A percentile compares a stretch with the other conserved stretches of the same genome.
Conservation (phyloP, 2,888 invertebrate species). For the Pasiphila rectangulata region DNA sequence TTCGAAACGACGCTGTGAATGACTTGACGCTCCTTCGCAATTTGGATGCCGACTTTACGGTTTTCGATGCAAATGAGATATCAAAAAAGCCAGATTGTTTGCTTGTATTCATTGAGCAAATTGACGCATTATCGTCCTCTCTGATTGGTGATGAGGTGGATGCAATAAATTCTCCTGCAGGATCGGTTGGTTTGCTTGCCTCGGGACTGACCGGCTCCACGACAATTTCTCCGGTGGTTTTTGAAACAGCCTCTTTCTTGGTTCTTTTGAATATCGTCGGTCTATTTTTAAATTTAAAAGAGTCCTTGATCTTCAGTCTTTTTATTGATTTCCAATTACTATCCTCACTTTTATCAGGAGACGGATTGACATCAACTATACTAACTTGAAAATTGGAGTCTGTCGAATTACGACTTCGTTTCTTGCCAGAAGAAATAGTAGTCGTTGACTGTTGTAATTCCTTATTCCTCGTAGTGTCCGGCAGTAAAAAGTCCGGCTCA, state of each 20-base stretch:
- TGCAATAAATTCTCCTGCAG: conserved; percentile 67
- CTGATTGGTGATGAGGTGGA: conserved; percentile 74
- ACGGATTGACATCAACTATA: conserved; percentile 59
- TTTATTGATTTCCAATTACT: conserved; percentile 78
- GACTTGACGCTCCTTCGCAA: conserved; percentile 74
- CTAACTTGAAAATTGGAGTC: conserved; percentile 74
- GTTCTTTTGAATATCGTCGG: conserved; percentile 73
- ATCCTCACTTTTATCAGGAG: conserved; percentile 72
- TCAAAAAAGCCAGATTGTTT: conserved; percentile 77
- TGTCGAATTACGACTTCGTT: conserved; percentile 73
- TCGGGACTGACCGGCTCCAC: conserved; percentile 70
- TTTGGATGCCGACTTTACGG: conserved; percentile 73
- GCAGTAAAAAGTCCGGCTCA: conserved; percentile 60
- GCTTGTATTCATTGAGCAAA: conserved; percentile 73
- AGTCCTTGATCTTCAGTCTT: conserved; percentile 75
- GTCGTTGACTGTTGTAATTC: conserved; percentile 71
- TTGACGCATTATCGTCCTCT: conserved; percentile 71
- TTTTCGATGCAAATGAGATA: conserved; percentile 75
- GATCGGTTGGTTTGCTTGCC: conserved; percentile 67
- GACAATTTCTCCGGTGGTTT: conserved; percentile 65
- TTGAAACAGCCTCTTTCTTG: conserved; percentile 67
- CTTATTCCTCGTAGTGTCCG: conserved; percentile 57
- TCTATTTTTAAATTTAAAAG: conserved; percentile 75
- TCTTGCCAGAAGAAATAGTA: conserved; percentile 74
- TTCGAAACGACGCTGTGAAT: conserved; percentile 76